phyloP scores from a whole-genome alignment of 2,113 vertebrate species.

The Saguinus midas region DNA sequence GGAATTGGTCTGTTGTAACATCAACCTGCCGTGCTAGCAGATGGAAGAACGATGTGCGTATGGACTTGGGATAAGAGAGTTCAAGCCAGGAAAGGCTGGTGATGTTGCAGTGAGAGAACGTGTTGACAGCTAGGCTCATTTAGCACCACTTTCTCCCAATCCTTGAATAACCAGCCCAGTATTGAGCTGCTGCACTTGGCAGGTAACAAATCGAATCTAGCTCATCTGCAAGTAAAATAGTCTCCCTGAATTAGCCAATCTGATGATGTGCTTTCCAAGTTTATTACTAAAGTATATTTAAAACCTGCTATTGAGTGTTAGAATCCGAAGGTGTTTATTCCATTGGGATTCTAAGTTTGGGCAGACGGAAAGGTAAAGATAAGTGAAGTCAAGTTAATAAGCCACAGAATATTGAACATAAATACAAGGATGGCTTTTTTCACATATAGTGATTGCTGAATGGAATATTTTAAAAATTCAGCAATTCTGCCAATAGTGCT shows the following conservation, averaged over 20 bases:
- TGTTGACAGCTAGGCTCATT: slow-evolving; percentile 13
- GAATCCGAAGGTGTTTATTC: slow-evolving; percentile 20
- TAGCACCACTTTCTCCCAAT: slow-evolving; percentile 37
- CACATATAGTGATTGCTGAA: background rate
- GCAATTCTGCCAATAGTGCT: background rate
- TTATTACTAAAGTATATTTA: background rate
- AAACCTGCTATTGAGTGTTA: slow-evolving; percentile 30
- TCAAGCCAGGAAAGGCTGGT: background rate
- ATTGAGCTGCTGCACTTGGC: slow-evolving; percentile 7
- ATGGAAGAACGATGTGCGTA: slow-evolving; percentile 36
- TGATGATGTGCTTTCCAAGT: slow-evolving; percentile 18
- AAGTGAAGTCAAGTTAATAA: slow-evolving; percentile 27
- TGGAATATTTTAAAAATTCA: slow-evolving; percentile 11
- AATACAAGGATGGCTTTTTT: background rate
- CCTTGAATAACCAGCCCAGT: background rate
- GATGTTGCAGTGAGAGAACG: slow-evolving; percentile 6
- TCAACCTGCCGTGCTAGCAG: background rate
- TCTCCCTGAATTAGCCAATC: fast-evolving
- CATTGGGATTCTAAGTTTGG: background rate
- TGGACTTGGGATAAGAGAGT: slow-evolving; percentile 49
- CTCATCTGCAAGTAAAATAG: slow-evolving; percentile 65
- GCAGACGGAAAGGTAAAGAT: background rate
- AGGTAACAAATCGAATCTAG: slow-evolving; percentile 41
- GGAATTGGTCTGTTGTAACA: slow-evolving; percentile 40
- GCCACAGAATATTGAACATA: background rate